phyloP scores from a whole-genome alignment of 2,113 vertebrate species.

The Heteronetta atricapilla region DNA sequence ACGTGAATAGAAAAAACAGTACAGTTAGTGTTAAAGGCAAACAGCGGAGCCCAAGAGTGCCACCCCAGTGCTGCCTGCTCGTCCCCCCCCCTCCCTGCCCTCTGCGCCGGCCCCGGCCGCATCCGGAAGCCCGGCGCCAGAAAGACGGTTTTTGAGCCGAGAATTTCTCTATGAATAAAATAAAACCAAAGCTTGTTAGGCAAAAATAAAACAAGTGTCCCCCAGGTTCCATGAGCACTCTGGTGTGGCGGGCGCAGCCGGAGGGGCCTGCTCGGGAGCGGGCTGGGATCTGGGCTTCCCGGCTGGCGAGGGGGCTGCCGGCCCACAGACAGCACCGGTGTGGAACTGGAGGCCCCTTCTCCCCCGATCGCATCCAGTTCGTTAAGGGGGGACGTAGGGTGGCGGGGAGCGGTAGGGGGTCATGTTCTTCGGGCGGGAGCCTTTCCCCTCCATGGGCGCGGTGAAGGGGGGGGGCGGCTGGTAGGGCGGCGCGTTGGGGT shows the following conservation, averaged over 20 bases:
- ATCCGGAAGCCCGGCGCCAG: constrained; percentile 78
- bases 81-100: constrained; percentile 63
- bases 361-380: constrained; percentile 65
- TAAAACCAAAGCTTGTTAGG: constrained; percentile 88
- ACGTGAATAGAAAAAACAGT: constrained; percentile 94
- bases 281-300: constrained; percentile 59
- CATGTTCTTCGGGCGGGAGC: constrained; percentile 98
- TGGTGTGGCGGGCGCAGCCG: constrained; percentile 56
- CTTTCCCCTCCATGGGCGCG: constrained; percentile 93
- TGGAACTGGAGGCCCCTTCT: constrained; percentile 83
- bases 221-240: constrained; percentile 69
- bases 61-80: constrained; percentile 81
- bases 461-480: constrained; percentile 95
- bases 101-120: constrained; percentile 52
- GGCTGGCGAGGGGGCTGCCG: constrained; percentile 71
- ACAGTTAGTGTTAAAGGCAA: constrained; percentile 98
- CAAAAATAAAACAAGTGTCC: constrained; percentile 81
- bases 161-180: constrained; percentile 82
- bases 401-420: constrained; percentile 95
- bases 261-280: constrained; percentile 68
- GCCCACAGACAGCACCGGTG: constrained; percentile 81
- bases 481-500: constrained; percentile 93
- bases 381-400: constrained; percentile 97
- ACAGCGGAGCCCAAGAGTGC: constrained; percentile 86
- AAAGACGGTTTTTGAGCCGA: constrained; percentile 75